Conservation (phyloP, 2,888 invertebrate genomes). For the Trissoscelio sp. region DNA sequence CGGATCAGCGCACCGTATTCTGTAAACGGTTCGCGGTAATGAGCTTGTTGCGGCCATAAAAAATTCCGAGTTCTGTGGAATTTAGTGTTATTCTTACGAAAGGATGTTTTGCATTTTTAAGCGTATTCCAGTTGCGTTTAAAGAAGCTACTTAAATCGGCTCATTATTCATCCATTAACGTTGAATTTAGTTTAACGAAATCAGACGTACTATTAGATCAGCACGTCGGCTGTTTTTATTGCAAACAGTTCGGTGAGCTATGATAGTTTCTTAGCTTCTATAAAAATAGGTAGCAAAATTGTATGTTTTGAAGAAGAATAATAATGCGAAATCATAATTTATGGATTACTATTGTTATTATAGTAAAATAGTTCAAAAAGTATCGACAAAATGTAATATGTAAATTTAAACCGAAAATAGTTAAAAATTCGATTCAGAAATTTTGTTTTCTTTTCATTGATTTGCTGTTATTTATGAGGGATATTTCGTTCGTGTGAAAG, state of each 20-base stretch:
- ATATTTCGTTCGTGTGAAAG: constrained; percentile 21
- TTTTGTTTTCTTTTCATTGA: constrained; percentile 6
- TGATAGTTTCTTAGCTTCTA: too few species aligned
- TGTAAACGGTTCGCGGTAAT: constrained; percentile 1
- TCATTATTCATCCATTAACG: constrained; percentile 13
- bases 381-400: too few species aligned
- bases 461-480: constrained; percentile 25
- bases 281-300: too few species aligned
- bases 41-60: neutral
- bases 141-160: constrained; percentile 1
- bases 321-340: too few species aligned
- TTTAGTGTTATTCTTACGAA: neutral
- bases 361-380: too few species aligned
- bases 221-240: too few species aligned
- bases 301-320: too few species aligned
- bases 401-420: too few species aligned
- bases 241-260: too few species aligned
- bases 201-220: neutral
- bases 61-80: neutral
- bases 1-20: neutral
- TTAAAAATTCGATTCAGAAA: too few species aligned
- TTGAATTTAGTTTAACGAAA: constrained; percentile 6
- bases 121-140: neutral
- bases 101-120: constrained; percentile 12
- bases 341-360: too few species aligned